These are phyloP conservation scores for Gopherus evgoodei DNA, from an alignment of 2,113 vertebrate species.

Conservation along the genomic window DNA sequence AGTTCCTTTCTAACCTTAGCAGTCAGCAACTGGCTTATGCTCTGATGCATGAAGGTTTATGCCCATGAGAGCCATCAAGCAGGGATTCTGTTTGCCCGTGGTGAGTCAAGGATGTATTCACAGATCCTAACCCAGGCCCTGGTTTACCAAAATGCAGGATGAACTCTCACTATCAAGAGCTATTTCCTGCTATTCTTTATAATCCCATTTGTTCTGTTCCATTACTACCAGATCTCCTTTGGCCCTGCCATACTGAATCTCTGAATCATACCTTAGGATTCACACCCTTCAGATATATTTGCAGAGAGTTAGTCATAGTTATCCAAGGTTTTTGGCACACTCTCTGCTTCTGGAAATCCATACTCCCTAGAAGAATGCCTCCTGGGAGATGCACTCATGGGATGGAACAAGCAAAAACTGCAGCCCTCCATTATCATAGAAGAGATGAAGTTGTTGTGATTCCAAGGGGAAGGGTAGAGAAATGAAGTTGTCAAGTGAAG, in stretches of 20 bases:
- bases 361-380: neutral
- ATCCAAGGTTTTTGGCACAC: neutral
- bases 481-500: neutral
- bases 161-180: neutral
- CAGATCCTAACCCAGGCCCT: neutral
- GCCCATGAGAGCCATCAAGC: neutral
- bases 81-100: neutral
- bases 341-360: neutral
- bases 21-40: neutral
- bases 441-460: neutral
- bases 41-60: neutral
- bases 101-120: neutral
- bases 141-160: neutral
- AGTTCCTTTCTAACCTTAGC: neutral
- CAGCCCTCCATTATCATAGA: neutral
- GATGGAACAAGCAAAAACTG: neutral
- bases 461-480: neutral
- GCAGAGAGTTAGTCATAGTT: neutral
- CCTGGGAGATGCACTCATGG: neutral
- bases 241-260: neutral
- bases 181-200: neutral
- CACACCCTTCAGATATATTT: neutral
- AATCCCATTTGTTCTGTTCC: neutral
- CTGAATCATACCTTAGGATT: neutral
- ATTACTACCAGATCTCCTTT: neutral